Evolutionary conservation across 2,888 invertebrate species (phyloP), one percentile per base, ranked within the genome.

Genomic region (Steinernema scapterisci): DNA sequence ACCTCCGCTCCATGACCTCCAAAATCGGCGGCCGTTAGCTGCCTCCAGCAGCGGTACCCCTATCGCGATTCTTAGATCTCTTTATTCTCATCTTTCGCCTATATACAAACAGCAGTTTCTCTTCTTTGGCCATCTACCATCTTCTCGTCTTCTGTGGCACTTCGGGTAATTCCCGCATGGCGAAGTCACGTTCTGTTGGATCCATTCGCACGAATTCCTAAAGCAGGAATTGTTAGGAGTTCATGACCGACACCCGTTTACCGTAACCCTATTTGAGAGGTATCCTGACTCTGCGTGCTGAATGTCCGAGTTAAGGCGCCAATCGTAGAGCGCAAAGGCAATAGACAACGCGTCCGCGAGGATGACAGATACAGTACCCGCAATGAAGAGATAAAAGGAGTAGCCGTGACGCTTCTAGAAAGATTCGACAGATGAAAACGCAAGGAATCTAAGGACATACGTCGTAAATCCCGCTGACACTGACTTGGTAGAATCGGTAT

Each of bases 391-490:
- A 19, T 82, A 84, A 71, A 79, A 86, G 1, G 85, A 86, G 56
- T 86, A 86, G 16, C 86, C 86, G 27, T 79, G 79, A 44, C 86
- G 86, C 74, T 86, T 86, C 84, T 85, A 72, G 73, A 80, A 74
- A 16, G 31, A 48, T 48, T 5, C 48, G 16, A 5, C 13, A 48
- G 48, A 38, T n/a, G 27, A 16, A 16, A n/a, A n/a, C n/a, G n/a
- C n/a, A n/a, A n/a, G n/a, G n/a, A n/a, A n/a, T n/a, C n/a, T n/a
- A n/a, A n/a, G 16, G 63, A 76, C 27, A 23, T 45, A 84, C 85
- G 77, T 86, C 86, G 75, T 86, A 86, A 43, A 86, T 86, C 56
- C 86, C 86, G 74, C 82, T 82, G 43, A 86, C 86, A 19, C 82
- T 83, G 16, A 86, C 86, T 70, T 85, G 83, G 75, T 82, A 86